Base-by-base conservation (phyloP, 2,113 vertebrate species). In the Callopanchax toddi region DNA sequence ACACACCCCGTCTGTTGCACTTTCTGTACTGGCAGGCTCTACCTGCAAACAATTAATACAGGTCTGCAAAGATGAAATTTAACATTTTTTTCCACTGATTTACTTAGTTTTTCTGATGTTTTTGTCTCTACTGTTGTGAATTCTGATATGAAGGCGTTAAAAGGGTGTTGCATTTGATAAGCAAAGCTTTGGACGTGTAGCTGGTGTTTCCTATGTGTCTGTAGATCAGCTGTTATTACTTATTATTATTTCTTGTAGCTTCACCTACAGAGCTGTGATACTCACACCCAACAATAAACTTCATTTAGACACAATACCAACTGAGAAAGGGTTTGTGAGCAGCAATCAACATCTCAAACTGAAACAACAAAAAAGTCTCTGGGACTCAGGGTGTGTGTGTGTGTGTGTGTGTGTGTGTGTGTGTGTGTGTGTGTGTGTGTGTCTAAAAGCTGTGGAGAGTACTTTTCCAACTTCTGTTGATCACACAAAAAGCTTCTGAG, bases 401-500 rank as follows among this genome's bases (percentile, higher is more conserved):
- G 46, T 71, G 68, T 57, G 44, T 58, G 54, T 59, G 21, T 8
- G 49, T 55, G 43, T 46, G 53, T 60, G 46, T 71, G 68, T 57
- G 44, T 58, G 54, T 59, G n/a, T n/a, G n/a, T n/a, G n/a, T n/a
- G n/a, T n/a, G n/a, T n/a, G n/a, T n/a, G n/a, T n/a, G n/a, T n/a
- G n/a, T 7, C 17, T 18, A 32, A 32, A 32, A 32, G 29, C 52
- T 63, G 55, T 77, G 65, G 69, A 76, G 71, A 75, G 71, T 78
- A 58, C 76, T 81, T 81, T 84, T 76, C 71, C 57, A 66, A 58
- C 74, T 68, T 64, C 78, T 72, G 77, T 71, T 78, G 74, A 80
- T 83, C 73, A 56, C 60, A 65, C 60, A 36, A 55, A 58, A 15
- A 56, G 57, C 32, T 0, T 18, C 57, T 65, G 53, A 55, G 65